Evolutionary conservation across 2,797 vertebrate species (phyloP), one percentile per base, ranked within the genome.

Genomic region (Hafferia zeledoni): DNA sequence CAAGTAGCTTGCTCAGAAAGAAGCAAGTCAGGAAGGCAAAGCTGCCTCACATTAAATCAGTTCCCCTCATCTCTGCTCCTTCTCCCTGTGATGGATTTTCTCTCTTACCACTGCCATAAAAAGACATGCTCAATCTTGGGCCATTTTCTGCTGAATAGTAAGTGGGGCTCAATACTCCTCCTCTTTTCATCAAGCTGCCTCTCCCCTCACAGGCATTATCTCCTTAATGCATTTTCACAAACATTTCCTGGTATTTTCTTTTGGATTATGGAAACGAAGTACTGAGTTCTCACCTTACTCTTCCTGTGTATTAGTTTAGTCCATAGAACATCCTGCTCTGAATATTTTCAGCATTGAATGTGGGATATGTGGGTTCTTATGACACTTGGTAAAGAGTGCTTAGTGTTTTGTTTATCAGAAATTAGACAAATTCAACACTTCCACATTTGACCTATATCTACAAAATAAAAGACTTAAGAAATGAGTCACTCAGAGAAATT

Each of bases 231-330:
- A 59, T 90, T 93, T 88, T 72, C 72, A 76, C 1, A 0, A 7
- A 10, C 13, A 52, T 70, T 93, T 85, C 39, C 56, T 94, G 81
- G 27, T 61, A 70, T 52, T 63, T 30, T 30, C 52, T 81, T 77
- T 52, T 33, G 8, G 1, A 19, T 78, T 84, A 68, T 82, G 46
- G 70, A 90, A 96, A 94, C 93, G 69, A 91, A 93, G 61, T 88
- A 68, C 75, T 78, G 92, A 89, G 84, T 97, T 97, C 93, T 97
- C 92, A 98, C 94, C 89, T 94, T 97, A 93, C 60, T 96, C 69
- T 96, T 92, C 56, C 50, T 69, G 7, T 65, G 83, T 90, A 83
- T 93, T 28, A 41, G 56, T 86, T 93, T 61, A 64, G 3, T 52
- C 8, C 27, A 60, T 1, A 67, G 28, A 90, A 6, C 20, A 76